Percentiles rank a stretch among this genome's conserved stretches.
These are phyloP conservation scores for Geodia barretti DNA, from an alignment of 37 sponge, comb jelly and placozoan genomes.

Conservation along the genomic window DNA sequence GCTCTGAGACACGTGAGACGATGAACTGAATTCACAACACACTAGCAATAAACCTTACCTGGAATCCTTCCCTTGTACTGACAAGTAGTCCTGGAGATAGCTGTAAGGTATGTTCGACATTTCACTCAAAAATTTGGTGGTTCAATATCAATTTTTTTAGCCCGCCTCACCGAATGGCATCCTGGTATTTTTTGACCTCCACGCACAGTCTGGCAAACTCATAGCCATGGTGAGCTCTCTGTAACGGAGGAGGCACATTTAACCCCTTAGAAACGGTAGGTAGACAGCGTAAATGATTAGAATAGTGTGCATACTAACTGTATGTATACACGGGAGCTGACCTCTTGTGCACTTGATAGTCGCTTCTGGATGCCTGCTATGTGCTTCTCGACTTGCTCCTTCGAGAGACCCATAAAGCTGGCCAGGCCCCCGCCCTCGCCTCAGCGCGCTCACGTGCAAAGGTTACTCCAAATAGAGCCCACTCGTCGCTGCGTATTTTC, in stretches of 20 bases:
- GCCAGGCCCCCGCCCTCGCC: background rate
- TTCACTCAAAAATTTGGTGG: too few species aligned
- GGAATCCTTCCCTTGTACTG: constrained; percentile 33
- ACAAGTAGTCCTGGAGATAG: constrained; percentile 48
- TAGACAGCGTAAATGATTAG: background rate
- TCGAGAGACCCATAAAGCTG: constrained; percentile 56
- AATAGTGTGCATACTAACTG: too few species aligned
- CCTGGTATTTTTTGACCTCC: constrained; percentile 38
- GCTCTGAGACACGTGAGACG: constrained; percentile 43
- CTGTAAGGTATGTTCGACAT: too few species aligned
- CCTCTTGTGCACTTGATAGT: constrained; percentile 44
- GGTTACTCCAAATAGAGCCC: background rate
- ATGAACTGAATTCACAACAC: too few species aligned
- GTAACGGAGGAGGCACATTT: background rate
- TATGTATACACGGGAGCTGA: background rate
- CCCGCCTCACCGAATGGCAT: constrained; percentile 25
- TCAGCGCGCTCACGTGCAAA: background rate
- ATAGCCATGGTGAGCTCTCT: constrained; percentile 59
- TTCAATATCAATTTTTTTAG: too few species aligned
- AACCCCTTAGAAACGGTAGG: background rate
- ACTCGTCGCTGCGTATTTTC: too few species aligned
- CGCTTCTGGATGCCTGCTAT: constrained; percentile 43
- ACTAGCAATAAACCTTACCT: constrained; percentile 37
- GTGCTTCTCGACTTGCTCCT: constrained; percentile 63
- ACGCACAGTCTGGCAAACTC: constrained; percentile 59